Conservation (phyloP, 2,113 vertebrate species). For the Nyctereutes procyonoides region DNA sequence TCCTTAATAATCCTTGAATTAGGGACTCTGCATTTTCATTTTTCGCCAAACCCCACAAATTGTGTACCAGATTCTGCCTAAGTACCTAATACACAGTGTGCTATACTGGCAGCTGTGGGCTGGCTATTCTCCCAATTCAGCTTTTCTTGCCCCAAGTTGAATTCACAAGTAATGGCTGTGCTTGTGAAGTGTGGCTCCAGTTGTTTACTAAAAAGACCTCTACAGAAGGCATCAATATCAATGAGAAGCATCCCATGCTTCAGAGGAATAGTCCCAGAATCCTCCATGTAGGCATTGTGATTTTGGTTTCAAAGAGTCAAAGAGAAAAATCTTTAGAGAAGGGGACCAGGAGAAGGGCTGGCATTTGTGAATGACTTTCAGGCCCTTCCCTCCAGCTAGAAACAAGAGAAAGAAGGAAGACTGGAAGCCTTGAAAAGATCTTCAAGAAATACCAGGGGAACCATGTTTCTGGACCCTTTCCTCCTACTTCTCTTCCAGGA, state of each 20-base stretch:
- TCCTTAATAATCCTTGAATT: neutral
- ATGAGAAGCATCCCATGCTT: neutral
- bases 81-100: neutral
- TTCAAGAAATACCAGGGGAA: neutral
- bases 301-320: conserved; percentile 32
- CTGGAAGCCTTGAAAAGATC: neutral
- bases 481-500: neutral
- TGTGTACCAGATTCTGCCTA: neutral
- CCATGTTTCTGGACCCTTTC: neutral
- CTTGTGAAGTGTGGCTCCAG: neutral
- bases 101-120: neutral
- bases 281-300: neutral
- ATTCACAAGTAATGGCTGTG: neutral
- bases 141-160: neutral
- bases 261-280: neutral
- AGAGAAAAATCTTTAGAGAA: neutral
- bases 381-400: neutral
- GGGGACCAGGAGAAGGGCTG: neutral
- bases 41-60: neutral
- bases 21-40: neutral
- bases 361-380: neutral
- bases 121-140: neutral
- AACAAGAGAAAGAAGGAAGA: neutral
- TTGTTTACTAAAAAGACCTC: neutral
- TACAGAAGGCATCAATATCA: neutral